phyloP scores from a whole-genome alignment of 2,113 vertebrate species.

The Hemiscyllium ocellatum region DNA sequence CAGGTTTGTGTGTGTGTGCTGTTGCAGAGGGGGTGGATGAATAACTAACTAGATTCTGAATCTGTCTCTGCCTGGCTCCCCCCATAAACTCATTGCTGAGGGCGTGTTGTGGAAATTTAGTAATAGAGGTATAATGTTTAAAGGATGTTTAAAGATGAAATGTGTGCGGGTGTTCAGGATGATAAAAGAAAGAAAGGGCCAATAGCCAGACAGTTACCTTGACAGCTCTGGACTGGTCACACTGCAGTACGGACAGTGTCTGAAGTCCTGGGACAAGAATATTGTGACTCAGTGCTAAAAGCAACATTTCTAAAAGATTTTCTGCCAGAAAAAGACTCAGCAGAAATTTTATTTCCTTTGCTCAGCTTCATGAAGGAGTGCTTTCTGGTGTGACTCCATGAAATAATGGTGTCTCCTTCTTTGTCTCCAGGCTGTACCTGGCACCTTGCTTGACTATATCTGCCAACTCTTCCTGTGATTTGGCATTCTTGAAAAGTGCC shows the following conservation, averaged over 20 bases:
- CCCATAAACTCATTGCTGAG: background rate
- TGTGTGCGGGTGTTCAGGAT: background rate
- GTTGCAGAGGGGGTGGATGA: background rate
- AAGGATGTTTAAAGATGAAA: background rate
- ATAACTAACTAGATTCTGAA: background rate
- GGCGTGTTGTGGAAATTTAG: background rate
- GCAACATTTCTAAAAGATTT: background rate
- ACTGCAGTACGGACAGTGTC: background rate
- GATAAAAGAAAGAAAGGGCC: background rate
- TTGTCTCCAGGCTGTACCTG: background rate
- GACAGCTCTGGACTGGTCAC: background rate
- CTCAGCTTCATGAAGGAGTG: background rate
- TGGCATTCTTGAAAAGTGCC: background rate
- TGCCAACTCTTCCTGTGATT: background rate
- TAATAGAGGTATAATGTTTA: background rate
- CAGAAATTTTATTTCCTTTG: background rate
- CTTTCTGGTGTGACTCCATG: background rate
- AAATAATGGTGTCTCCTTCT: background rate
- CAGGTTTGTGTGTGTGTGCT: background rate
- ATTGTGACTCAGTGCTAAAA: background rate
- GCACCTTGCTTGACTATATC: background rate
- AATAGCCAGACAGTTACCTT: background rate
- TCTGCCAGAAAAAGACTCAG: background rate
- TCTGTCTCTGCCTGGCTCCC: background rate
- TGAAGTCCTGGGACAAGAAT: background rate